Evolutionary conservation across 2,113 vertebrate species (phyloP).

Genomic region (Cyprinus carpio): DNA sequence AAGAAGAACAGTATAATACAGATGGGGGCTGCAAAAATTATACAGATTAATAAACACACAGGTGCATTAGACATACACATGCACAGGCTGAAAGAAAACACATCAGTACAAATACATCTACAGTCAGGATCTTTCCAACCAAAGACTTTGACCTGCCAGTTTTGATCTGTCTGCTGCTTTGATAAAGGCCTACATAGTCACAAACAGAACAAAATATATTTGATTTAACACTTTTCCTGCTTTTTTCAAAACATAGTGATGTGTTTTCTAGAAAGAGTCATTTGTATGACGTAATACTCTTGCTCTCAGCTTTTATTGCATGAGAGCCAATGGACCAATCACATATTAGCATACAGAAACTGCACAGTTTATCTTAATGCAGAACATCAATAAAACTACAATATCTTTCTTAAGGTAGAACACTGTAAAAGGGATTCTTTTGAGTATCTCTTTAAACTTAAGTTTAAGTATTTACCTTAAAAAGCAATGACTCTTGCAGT

Average conservation of each 20-base stretch:
- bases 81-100: background rate
- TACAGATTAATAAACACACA: slow-evolving; percentile 20
- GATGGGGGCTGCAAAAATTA: slow-evolving; percentile 73
- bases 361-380: background rate
- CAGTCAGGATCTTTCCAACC: background rate
- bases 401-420: background rate
- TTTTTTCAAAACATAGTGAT: background rate
- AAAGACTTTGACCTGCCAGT: background rate
- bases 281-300: background rate
- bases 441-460: too few relatives aligned
- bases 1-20: slow-evolving; percentile 77
- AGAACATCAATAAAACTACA: background rate
- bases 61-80: slow-evolving; percentile 9
- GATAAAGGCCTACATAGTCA: background rate
- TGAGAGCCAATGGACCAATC: background rate
- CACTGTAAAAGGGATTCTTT: background rate
- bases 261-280: background rate
- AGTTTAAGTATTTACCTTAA: background rate
- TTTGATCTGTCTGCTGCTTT: background rate
- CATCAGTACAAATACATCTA: slow-evolving; percentile 13
- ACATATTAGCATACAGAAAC: too few relatives aligned
- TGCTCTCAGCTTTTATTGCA: background rate
- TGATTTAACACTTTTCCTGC: too few relatives aligned
- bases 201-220: background rate
- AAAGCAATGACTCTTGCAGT: background rate